A percentile compares a stretch with the other conserved stretches of the same genome.
Evolutionary conservation across 2,888 invertebrate species (phyloP).

Genomic region (Brachylomia viminalis): DNA sequence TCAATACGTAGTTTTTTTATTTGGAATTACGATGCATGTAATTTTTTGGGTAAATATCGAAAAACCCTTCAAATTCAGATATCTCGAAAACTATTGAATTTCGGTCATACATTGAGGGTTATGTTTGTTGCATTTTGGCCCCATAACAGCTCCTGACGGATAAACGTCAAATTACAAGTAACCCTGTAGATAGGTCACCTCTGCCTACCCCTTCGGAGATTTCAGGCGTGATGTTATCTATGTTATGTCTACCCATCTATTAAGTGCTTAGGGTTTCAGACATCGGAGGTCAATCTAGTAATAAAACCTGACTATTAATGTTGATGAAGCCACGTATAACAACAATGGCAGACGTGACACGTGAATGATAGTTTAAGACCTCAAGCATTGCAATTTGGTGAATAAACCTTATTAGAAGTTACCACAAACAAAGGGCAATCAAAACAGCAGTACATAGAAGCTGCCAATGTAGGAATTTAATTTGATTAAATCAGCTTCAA

Average conservation of each 20-base stretch:
- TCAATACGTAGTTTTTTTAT: too few relatives aligned
- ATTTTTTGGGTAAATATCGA: too few relatives aligned
- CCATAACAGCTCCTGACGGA: too few relatives aligned
- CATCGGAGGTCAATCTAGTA: background rate
- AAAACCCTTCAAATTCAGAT: too few relatives aligned
- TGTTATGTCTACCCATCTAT: background rate
- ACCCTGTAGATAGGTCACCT: too few relatives aligned
- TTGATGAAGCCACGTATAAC: background rate
- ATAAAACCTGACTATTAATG: background rate
- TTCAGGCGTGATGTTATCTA: background rate
- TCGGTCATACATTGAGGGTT: too few relatives aligned
- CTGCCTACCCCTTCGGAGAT: background rate
- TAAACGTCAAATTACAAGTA: too few relatives aligned
- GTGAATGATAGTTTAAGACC: background rate
- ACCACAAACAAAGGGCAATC: background rate
- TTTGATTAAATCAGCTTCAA: background rate
- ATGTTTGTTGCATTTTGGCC: too few relatives aligned
- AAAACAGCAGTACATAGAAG: background rate
- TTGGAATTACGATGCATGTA: too few relatives aligned
- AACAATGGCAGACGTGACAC: background rate
- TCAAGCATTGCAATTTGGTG: background rate
- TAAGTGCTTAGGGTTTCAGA: background rate
- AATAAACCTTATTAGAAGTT: background rate
- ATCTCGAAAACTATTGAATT: too few relatives aligned
- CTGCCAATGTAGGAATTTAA: background rate